Conservation (phyloP, 2,888 invertebrate species). For the Metallyticus violacea region DNA sequence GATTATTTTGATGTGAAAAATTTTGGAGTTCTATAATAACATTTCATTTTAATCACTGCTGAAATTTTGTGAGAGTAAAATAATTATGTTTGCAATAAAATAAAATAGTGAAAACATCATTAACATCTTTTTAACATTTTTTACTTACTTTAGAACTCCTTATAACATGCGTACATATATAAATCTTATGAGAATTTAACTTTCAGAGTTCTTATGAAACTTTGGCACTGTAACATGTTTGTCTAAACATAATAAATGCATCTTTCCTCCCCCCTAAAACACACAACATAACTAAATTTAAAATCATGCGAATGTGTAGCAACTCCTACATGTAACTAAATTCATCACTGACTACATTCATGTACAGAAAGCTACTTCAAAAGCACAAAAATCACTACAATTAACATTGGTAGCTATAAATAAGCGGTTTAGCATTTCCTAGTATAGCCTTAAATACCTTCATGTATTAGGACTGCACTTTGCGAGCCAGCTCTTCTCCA, state of each 20-base stretch:
- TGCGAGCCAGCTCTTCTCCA: background rate
- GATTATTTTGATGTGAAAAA: background rate
- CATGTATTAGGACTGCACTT: background rate
- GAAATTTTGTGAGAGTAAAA: background rate
- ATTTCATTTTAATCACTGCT: background rate
- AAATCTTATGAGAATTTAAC: background rate
- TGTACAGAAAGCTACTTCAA: background rate
- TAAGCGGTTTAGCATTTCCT: background rate
- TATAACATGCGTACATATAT: background rate
- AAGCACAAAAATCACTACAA: background rate
- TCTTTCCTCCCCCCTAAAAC: background rate
- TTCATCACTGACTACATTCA: background rate
- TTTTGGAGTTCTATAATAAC: background rate
- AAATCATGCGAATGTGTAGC: background rate
- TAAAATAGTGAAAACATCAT: no score
- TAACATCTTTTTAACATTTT: background rate
- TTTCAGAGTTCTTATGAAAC: no score
- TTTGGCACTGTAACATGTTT: background rate
- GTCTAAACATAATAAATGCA: background rate
- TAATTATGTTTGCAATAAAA: background rate
- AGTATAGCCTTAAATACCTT: background rate
- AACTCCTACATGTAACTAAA: background rate
- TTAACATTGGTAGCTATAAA: background rate
- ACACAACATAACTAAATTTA: background rate
- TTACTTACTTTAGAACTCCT: background rate